phyloP scores from a whole-genome alignment of 2,888 invertebrate genomes.

The Bombyx huttoni region DNA sequence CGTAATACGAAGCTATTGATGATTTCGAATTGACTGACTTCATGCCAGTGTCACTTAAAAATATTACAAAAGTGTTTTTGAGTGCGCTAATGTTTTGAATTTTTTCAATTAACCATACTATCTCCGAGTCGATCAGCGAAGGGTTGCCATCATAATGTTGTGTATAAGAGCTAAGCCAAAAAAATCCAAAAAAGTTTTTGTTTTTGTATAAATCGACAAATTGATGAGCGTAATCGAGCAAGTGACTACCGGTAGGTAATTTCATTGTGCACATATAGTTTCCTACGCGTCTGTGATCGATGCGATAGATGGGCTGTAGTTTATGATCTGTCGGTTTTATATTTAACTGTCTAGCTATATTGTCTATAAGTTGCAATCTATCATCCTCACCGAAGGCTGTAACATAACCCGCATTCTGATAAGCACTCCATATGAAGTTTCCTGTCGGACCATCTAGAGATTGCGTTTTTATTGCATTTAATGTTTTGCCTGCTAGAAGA shows the following conservation, averaged over 20 bases:
- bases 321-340: conserved; percentile 82
- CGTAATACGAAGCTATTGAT: conserved; percentile 81
- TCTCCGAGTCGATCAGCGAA: conserved; percentile 74
- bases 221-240: conserved; percentile 76
- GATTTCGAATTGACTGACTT: conserved; percentile 78
- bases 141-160: conserved; percentile 78
- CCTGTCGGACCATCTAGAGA: background rate
- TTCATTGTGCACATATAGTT: conserved; percentile 45
- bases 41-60: conserved; percentile 84
- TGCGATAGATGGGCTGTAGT: conserved; percentile 77
- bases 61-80: conserved; percentile 77
- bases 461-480: conserved; percentile 45
- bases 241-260: conserved; percentile 74
- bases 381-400: conserved; percentile 86
- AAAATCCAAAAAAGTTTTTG: conserved; percentile 77
- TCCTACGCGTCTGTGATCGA: conserved; percentile 19
- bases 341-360: conserved; percentile 66
- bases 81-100: conserved; percentile 66
- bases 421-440: conserved; percentile 77
- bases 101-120: conserved; percentile 66
- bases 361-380: conserved; percentile 71
- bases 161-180: conserved; percentile 83
- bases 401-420: conserved; percentile 76
- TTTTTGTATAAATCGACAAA: conserved; percentile 73
- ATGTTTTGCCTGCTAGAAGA: conserved; percentile 77